Evolutionary conservation across 2,797 vertebrate species (phyloP).

Genomic region (Silurus aristotelis): DNA sequence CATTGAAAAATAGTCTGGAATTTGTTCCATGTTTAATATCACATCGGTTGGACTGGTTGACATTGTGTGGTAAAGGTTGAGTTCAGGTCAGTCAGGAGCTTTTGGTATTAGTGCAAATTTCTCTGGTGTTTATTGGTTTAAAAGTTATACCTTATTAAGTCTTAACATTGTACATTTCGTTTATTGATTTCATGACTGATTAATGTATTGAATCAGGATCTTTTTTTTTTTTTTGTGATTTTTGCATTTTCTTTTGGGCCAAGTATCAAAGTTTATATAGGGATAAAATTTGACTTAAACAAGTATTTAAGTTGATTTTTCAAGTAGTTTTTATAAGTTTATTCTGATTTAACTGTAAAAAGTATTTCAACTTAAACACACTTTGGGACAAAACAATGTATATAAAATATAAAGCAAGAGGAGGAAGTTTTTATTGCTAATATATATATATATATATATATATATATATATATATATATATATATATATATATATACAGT

Average conservation of each 20-base stretch:
- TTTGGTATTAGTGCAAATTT: not conserved
- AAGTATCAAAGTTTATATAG: not conserved
- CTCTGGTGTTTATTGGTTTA: not conserved
- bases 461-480: too few relatives aligned
- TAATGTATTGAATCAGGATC: too few relatives aligned
- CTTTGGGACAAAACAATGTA: too few relatives aligned
- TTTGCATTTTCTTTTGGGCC: not conserved
- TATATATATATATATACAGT: too few relatives aligned
- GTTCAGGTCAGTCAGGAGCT: constrained; percentile 31
- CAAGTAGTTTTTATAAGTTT: not conserved
- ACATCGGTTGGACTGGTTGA: not conserved
- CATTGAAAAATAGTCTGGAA: not conserved
- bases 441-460: too few relatives aligned
- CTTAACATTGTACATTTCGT: not conserved
- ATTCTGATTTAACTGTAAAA: not conserved
- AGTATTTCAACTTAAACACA: not conserved
- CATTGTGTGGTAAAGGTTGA: constrained; percentile 32
- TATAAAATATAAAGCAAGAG: too few relatives aligned
- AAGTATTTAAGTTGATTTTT: not conserved
- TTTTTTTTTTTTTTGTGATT: not conserved
- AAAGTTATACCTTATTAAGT: not conserved
- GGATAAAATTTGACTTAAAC: not conserved
- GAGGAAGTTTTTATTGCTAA: too few relatives aligned
- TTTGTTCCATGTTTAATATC: not conserved
- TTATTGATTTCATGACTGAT: too few relatives aligned